Base-by-base conservation (phyloP, 2,113 vertebrate species). In the Psilopogon haemacephalus region DNA sequence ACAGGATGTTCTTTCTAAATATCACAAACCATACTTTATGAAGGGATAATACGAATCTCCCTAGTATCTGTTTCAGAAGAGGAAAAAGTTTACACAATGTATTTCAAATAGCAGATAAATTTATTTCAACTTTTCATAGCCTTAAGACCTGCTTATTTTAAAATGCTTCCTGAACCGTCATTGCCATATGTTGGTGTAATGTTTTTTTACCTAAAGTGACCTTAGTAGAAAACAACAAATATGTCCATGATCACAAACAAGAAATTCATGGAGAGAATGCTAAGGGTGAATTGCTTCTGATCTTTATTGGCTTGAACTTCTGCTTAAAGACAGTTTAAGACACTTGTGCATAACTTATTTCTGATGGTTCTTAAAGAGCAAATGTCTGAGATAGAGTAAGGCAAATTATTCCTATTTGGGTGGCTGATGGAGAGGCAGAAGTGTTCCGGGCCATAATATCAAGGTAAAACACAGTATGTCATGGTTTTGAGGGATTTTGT, bases 221-320 rank as follows among this genome's bases (percentile, higher is more conserved):
- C 68, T 87, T 92, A 68, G 32, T 76, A 94, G 78, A 67, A 95
- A 86, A 90, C 42, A 56, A 48, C 35, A 84, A 77, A 69, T 56
- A 33, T 35, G 76, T 93, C 65, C 79, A 68, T 83, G 60, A 9
- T 63, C 52, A 46, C 35, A 67, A 88, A 44, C 18, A 81, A 76
- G 82, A 88, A 85, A 78, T 73, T 80, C 46, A 71, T 77, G 55
- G 73, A 80, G 8, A 27, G 10, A 91, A 82, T 28, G 8, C 26
- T 72, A 63, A n/a, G 12, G 7, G 27, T 55, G 65, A 35, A 64
- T 88, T 88, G 42, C 37, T 69, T 77, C 46, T 58, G 48, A 26
- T 55, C 87, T 89, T 85, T 65, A 50, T 56, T 86, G 24, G 17
- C 24, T 87, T 79, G 42, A 68, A 24, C n/a, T 84, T 88, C 42